These are phyloP conservation scores for Anagyrus pseudococci DNA, from an alignment of 2,888 invertebrate genomes.

Conservation along the genomic window DNA sequence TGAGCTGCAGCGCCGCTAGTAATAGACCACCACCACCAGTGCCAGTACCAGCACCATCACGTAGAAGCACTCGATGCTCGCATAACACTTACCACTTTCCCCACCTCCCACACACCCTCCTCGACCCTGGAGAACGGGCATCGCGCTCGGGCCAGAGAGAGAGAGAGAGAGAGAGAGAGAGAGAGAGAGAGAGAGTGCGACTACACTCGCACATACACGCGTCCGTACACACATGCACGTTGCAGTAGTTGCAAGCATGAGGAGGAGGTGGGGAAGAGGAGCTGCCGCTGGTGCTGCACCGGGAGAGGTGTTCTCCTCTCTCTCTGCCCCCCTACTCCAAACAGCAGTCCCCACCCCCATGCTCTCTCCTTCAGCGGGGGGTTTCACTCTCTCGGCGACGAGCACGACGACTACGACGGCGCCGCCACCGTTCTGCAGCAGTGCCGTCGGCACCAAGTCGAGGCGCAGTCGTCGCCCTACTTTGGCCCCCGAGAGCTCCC, in stretches of 20 bases:
- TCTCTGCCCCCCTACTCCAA: neutral
- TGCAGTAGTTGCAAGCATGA: too few relatives aligned
- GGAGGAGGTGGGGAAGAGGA: too few relatives aligned
- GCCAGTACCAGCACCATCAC: too few relatives aligned
- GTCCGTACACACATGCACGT: too few relatives aligned
- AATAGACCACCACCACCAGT: neutral
- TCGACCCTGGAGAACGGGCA: neutral
- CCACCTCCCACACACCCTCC: slow-evolving; percentile 3
- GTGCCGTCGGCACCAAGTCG: slow-evolving; percentile 45
- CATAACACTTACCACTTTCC: neutral
- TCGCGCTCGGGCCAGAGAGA: too few relatives aligned
- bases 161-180: too few relatives aligned
- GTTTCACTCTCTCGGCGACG: neutral
- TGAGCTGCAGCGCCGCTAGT: neutral
- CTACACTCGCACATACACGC: neutral
- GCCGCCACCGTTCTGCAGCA: slow-evolving; percentile 44
- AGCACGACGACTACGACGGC: neutral
- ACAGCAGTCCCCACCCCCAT: neutral
- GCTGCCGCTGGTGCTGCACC: too few relatives aligned
- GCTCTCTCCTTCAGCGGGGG: neutral
- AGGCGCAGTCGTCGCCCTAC: slow-evolving; percentile 59
- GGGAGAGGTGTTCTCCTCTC: neutral
- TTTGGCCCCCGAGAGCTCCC: slow-evolving; percentile 50
- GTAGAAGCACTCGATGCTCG: neutral
- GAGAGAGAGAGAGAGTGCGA: too few relatives aligned